Evolutionary conservation across 2,797 vertebrate species (phyloP), one percentile per base, ranked within the genome.

Genomic region (Malurus leucopterus): DNA sequence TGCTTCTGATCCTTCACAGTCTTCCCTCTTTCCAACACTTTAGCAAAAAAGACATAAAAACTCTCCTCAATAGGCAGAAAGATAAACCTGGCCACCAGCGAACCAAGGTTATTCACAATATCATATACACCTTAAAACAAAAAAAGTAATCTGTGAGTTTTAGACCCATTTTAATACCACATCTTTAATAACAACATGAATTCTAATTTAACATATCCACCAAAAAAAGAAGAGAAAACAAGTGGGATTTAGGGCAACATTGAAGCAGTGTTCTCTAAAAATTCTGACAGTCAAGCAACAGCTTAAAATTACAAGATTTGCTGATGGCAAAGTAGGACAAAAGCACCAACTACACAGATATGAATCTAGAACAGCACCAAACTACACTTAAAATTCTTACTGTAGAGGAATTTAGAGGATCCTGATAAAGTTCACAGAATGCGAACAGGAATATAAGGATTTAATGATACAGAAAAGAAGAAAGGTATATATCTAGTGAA

Each of bases 31-130:
- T 98, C 97, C 87, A 99, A 95, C 36, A 99, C 98, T 93, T 99
- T 99, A 84, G 98, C 98, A 86, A 99, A 99, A 95, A 99, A 99
- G 74, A 99, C 93, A 75, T 99, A 99, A 97, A 99, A 99, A 96
- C 99, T 99, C 82, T 99, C 99, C 92, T 99, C 99, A 57, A 99
- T 97, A 54, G 99, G 99, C 89, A 98, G 94, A 96, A 99, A 99
- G 95, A 99, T 88, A 96, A 99, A 99, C 44, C 99, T 98, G 9
- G 99, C 99, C 94, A 99, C 98, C 97, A 99, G 98, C n/a, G 99
- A 99, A 78, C 99, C 99, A 67, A 99, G 98, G 64, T 99, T 99
- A 93, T 99, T 99, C 93, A 99, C 98, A 12, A 98, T 98, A 69
- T 99, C 99, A 77, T 99, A 99, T 4, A 99, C 96, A 41, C 98